A percentile compares a stretch with the other conserved stretches of the same genome.
Conservation (phyloP, 2,797 vertebrate genomes). For the Lemur catta region DNA sequence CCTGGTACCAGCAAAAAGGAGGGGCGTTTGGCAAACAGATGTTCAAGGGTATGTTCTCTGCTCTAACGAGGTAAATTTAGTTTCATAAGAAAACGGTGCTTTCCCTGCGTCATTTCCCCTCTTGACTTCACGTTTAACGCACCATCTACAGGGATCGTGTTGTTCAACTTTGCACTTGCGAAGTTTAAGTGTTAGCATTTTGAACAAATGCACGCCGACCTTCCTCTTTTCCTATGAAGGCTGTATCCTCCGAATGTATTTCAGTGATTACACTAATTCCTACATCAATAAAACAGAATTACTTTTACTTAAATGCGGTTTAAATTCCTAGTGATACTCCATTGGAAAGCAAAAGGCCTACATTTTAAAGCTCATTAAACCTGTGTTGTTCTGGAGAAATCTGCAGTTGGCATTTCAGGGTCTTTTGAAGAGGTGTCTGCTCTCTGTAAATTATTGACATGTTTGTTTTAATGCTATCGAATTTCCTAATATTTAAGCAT, state of each 20-base stretch:
- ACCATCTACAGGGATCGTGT: rapidly evolving
- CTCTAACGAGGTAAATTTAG: not conserved
- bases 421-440: not conserved
- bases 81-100: not conserved
- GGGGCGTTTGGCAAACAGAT: not conserved
- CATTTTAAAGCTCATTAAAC: not conserved
- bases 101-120: not conserved
- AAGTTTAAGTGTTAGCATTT: not conserved
- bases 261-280: not conserved
- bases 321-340: not conserved
- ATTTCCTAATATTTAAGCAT: not conserved
- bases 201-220: not conserved
- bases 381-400: not conserved
- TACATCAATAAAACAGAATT: not conserved
- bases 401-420: not conserved
- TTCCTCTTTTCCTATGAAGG: not conserved
- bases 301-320: not conserved
- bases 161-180: not conserved
- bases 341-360: not conserved
- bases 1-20: not conserved
- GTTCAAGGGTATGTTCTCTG: not conserved
- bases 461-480: not conserved
- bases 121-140: not conserved
- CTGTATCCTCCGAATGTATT: not conserved
- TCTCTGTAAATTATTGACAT: rapidly evolving